Evolutionary conservation across 2,888 invertebrate species (phyloP), one percentile per base, ranked within the genome.

Genomic region (Yponomeuta malinellus): DNA sequence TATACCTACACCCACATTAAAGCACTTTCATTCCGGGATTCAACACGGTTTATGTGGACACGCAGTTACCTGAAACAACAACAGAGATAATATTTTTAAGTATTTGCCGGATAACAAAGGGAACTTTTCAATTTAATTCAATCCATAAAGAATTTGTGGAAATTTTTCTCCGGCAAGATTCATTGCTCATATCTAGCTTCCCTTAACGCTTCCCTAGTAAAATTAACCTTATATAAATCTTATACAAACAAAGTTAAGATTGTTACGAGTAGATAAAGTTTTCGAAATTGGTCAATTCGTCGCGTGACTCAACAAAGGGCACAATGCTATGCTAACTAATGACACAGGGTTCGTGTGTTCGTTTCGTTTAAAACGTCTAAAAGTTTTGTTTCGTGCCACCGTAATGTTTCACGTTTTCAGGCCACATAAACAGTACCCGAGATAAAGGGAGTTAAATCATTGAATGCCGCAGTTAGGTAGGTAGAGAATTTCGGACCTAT

Each of bases 251-350:
- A 43, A 43, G 6, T 8, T 43, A 43, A 43, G 8, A 43, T 43
- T 43, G 8, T 43, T 43, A 43, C 8, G 85, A 84, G 75, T 86
- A 79, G 85, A 84, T 84, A 84, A 82, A 81, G 43, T 43, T 43
- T 79, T 78, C 76, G 76, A 79, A 85, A 83, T 83, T 83, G 79
- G 79, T 85, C 81, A 84, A 81, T 83, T 80, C 78, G 76, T 85
- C 81, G 87, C 87, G 87, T 88, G 88, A 86, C 85, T 82, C 77
- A 74, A 77, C 82, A 79, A 83, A 80, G 74, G 76, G 75, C 75
- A 74, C 78, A 59, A 59, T 59, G 72, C 71, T 23, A 23, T 23
- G 23, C 23, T 23, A 23, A 23, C 23, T 74, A 77, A 75, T 76
- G 81, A 79, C 81, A 77, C 81, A 81, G 78, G 78, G 81, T 83